phyloP scores from a whole-genome alignment of 2,797 vertebrate species.

The Argyrosomus regius region DNA sequence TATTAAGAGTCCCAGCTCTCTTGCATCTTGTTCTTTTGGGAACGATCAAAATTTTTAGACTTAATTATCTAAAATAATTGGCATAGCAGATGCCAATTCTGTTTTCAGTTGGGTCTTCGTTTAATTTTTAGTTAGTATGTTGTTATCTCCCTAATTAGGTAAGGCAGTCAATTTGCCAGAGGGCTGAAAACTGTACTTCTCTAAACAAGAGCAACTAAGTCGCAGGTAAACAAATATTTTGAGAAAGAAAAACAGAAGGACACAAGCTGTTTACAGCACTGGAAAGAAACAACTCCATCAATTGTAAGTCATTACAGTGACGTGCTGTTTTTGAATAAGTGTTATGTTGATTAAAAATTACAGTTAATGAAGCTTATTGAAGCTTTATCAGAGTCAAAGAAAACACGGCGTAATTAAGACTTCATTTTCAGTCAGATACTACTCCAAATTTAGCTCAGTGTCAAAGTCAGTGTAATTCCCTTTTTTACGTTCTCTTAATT shows the following conservation, averaged over 20 bases:
- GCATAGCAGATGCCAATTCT: constrained; percentile 8
- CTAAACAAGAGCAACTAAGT: constrained; percentile 23
- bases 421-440: constrained; percentile 24
- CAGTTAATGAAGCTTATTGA: constrained; percentile 24
- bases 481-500: not conserved
- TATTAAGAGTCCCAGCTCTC: constrained; percentile 4
- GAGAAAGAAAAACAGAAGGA: constrained; percentile 12
- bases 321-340: constrained; percentile 22
- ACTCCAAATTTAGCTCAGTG: not conserved
- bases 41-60: constrained; percentile 7
- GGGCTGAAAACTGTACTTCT: constrained; percentile 13
- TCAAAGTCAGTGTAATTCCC: constrained; percentile 2
- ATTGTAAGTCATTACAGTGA: constrained; percentile 26
- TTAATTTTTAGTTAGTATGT: not conserved
- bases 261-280: constrained; percentile 17
- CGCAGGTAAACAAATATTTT: constrained; percentile 25
- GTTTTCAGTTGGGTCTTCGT: constrained; percentile 3
- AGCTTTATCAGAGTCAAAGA: constrained; percentile 19
- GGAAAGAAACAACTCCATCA: constrained; percentile 28
- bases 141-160: constrained; percentile 11
- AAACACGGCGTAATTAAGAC: constrained; percentile 40
- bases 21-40: constrained; percentile 5
- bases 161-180: constrained; percentile 16
- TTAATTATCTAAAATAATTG: constrained; percentile 29
- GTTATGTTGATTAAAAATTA: constrained; percentile 40